Evolutionary conservation across 2,113 vertebrate genomes (phyloP).

Genomic region (Accipiter virgatus): DNA sequence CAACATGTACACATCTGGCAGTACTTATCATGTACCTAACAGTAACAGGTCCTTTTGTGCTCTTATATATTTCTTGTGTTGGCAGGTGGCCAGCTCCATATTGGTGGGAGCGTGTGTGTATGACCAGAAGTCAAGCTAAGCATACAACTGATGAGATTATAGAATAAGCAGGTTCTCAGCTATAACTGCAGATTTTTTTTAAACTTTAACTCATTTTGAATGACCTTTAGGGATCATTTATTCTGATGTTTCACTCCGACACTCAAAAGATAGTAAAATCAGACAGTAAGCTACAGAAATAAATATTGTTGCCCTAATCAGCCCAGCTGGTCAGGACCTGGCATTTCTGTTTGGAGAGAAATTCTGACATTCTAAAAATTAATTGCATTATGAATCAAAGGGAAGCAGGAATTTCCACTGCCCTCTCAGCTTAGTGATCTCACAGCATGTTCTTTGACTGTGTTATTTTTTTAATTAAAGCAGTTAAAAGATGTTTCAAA

Average conservation of each 20-base stretch:
- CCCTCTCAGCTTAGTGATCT: neutral
- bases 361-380: neutral
- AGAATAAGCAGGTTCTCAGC: neutral
- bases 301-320: neutral
- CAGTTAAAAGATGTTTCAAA: neutral
- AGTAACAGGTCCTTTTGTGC: neutral
- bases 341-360: constrained; percentile 3
- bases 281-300: neutral
- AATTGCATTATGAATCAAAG: neutral
- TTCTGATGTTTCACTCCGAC: neutral
- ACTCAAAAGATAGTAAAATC: neutral
- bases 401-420: neutral
- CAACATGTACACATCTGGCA: neutral
- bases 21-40: neutral
- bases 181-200: neutral
- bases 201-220: neutral
- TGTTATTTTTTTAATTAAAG: neutral
- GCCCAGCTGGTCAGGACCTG: neutral
- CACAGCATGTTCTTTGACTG: neutral
- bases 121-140: neutral
- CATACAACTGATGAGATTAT: fast-evolving
- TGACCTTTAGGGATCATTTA: constrained; percentile 14
- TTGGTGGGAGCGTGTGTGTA: neutral
- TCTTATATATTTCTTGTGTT: neutral
- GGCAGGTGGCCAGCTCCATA: neutral